Evolutionary conservation across 1,140 invertebrate species (phyloP), one percentile per base, ranked within the genome.

Genomic region (Drosophila bipectinata): DNA sequence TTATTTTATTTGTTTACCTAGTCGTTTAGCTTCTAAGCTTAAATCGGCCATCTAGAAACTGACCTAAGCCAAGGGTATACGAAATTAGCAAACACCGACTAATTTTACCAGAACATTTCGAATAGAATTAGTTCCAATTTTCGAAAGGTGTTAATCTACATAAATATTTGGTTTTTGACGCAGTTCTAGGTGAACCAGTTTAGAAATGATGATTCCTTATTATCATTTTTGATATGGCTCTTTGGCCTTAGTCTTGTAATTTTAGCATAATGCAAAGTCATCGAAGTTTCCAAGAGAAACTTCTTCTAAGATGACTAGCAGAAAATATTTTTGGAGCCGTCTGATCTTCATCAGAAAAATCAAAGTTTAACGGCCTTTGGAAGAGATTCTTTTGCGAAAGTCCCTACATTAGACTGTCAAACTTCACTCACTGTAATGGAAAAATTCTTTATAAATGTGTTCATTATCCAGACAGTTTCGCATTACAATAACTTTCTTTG

Each of bases 41-140:
- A 37, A 64, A 30, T 62, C 58, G 56, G 5, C n/a, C 18, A 24
- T 34, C 53, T 39, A 54, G 58, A 37, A 55, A 55, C 60, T 78
- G 76, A 78, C 74, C 74, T 77, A 77, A 55, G 73, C 30, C 58
- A 77, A 77, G 59, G 48, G 15, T 51, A 57, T 37, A 52, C n/a
- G 30, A 52, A 74, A 74, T 74, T 74, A 74, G 72, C 61, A 74
- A 57, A 48, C 45, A 51, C 41, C 53, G 64, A 53, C 59, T 64
- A 74, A 74, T 52, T 47, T 2, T 3, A 39, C 32, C 41, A 49
- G 47, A 69, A 47, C 15, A 24, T 18, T 47, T 21, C 2, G 18
- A 47, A 47, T 47, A 14, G 8, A 44, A 15, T 44, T 44, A 44
- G 41, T 15, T 47, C 21, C 3, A 18, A 47, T 15, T 14, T 21